Conservation (phyloP, 2,888 invertebrate species). For the Scaptomyza flava region DNA sequence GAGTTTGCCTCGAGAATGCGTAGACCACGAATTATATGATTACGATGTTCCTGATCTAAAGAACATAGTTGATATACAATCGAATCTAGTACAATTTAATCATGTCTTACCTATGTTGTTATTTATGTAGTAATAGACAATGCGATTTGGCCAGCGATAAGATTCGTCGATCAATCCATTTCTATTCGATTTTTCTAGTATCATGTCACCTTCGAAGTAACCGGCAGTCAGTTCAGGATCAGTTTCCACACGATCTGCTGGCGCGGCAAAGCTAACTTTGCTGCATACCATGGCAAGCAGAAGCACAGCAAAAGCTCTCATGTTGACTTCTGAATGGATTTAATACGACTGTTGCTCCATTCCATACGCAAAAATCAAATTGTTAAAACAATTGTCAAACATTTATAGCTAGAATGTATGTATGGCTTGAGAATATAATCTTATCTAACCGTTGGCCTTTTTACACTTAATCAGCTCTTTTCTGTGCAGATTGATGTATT, state of each 20-base stretch:
- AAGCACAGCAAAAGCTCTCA: constrained; percentile 22
- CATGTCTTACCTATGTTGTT: constrained; percentile 44
- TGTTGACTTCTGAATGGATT: constrained; percentile 27
- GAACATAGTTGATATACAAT: background rate
- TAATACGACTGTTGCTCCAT: constrained; percentile 24
- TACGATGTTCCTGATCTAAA: constrained; percentile 85
- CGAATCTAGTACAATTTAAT: background rate
- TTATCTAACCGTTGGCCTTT: constrained; percentile 33
- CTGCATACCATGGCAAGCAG: constrained; percentile 8
- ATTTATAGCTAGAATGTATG: constrained; percentile 28
- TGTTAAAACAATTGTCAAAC: background rate
- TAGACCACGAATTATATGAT: constrained; percentile 88
- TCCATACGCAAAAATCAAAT: background rate
- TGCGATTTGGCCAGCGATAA: constrained; percentile 87
- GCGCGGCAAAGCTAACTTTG: constrained; percentile 16
- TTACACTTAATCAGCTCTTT: background rate
- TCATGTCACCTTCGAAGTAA: constrained; percentile 90
- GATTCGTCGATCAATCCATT: constrained; percentile 87
- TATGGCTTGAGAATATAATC: constrained; percentile 3
- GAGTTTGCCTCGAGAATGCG: constrained; percentile 89
- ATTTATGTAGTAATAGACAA: constrained; percentile 86
- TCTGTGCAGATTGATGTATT: background rate
- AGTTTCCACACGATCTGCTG: constrained; percentile 41
- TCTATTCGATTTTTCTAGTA: constrained; percentile 84
- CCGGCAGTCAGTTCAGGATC: constrained; percentile 91